phyloP scores from a whole-genome alignment of 2,113 vertebrate species.

The Centropus unirufus region DNA sequence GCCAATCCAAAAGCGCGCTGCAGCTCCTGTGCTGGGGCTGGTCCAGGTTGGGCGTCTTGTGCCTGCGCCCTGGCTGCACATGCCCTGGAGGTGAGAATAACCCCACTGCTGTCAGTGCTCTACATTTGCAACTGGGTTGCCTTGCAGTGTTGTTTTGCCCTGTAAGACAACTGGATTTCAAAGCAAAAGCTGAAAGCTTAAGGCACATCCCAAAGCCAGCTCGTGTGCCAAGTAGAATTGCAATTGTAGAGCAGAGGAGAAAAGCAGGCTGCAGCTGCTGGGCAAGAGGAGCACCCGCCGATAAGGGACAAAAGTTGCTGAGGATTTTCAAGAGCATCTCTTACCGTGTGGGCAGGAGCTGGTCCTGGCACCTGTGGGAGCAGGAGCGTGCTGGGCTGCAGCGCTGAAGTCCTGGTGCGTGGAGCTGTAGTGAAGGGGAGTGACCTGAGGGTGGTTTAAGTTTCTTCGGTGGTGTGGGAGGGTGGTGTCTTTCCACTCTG shows the following conservation, averaged over 20 bases:
- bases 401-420: not conserved
- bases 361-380: not conserved
- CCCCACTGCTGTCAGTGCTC: not conserved
- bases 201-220: not conserved
- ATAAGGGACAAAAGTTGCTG: not conserved
- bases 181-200: not conserved
- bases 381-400: not conserved
- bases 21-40: not conserved
- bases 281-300: not conserved
- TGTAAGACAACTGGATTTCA: not conserved
- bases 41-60: not conserved
- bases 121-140: accelerated
- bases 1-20: not conserved
- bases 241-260: not conserved
- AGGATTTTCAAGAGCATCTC: not conserved
- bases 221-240: not conserved
- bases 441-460: conserved; percentile 70
- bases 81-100: not conserved
- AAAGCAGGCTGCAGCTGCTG: not conserved
- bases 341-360: conserved; percentile 54
- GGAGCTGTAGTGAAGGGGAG: conserved; percentile 61
- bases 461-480: conserved; percentile 70
- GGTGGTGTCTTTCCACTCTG: conserved; percentile 76
- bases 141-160: not conserved
- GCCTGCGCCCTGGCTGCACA: not conserved